A percentile compares a stretch with the other conserved stretches of the same genome.
Conservation (phyloP, 2,888 invertebrate species). For the Tachina grossa region DNA sequence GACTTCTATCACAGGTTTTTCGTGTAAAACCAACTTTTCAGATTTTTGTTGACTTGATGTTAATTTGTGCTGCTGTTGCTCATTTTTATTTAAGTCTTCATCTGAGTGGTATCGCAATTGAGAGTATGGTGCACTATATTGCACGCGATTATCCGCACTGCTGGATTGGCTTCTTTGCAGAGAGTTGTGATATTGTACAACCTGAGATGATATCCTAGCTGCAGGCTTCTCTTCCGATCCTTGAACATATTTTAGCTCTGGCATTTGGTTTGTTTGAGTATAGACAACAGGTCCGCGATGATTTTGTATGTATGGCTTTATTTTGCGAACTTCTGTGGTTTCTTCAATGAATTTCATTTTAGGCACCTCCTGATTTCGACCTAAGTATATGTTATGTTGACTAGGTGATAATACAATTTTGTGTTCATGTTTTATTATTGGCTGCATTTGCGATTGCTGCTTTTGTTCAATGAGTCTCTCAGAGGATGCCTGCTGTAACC, state of each 20-base stretch:
- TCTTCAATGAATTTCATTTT: conserved; percentile 70
- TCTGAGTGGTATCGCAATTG: conserved; percentile 77
- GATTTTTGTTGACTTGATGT: conserved; percentile 29
- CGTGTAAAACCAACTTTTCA: conserved; percentile 33
- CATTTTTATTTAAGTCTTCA: conserved; percentile 60
- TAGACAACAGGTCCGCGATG: conserved; percentile 76
- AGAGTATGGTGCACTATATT: conserved; percentile 79
- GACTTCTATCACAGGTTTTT: conserved; percentile 26
- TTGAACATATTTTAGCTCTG: conserved; percentile 57
- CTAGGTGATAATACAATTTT: conserved; percentile 79
- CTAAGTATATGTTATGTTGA: conserved; percentile 79
- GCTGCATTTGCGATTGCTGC: conserved; percentile 42
- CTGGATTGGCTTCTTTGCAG: conserved; percentile 43
- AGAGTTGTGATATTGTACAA: conserved; percentile 57
- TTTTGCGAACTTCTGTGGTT: conserved; percentile 76
- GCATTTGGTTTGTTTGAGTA: conserved; percentile 71
- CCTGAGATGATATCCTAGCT: conserved; percentile 29
- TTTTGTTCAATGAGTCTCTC: conserved; percentile 58
- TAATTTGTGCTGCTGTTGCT: neutral
- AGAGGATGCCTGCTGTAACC: conserved; percentile 74
- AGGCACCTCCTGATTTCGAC: conserved; percentile 63
- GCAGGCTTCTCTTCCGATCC: conserved; percentile 47
- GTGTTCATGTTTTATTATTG: conserved; percentile 77
- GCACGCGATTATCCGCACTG: conserved; percentile 64
- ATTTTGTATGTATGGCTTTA: conserved; percentile 76